Base-by-base conservation (phyloP, 2,797 vertebrate genomes). In the Peromyscus melanophrys region DNA sequence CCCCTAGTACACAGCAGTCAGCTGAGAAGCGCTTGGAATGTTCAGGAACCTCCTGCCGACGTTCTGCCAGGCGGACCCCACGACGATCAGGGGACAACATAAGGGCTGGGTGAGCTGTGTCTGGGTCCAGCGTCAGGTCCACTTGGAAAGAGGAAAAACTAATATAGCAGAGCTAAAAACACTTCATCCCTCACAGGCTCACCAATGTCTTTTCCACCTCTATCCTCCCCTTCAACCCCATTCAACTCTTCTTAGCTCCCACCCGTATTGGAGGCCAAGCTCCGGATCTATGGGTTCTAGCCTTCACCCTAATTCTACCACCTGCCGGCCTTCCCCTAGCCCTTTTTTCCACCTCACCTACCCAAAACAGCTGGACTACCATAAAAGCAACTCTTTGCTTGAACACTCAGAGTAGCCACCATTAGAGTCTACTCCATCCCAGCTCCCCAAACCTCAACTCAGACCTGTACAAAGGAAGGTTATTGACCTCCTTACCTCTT, bases 51-150 rank as follows among this genome's bases (percentile, higher is more conserved):
- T 98, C 98, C 75, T 87, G 97, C 25, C 98, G 97, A 1, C 98
- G 97, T 1, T 98, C 98, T 11, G 97, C 98, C 85, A 99, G 96
- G 0, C 97, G 97, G 52, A 98, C 98, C 0, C 98, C 98, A 65
- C 98, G 98, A 0, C 97, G 97, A 76, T 99, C 98, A 7, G 98
- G 98, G 84, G 98, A 98, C 29, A 99, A 95, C 96, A 97, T 97
- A n/a, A 99, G 97, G 6, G 98, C 98, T 0, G 98, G 98, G 78
- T 98, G 98, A n/a, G 98, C 98, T 0, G 98, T 99, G 59, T 98
- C 98, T 0, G 98, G 98, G 93, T 99, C 98, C 97, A 98, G 94
- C 4, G 98, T 98, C 69, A 98, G 65, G 65, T 98, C 98, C 61
- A 98, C 98, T 98, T 94, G 40, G 43, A 81, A 69, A 37, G 76